Evolutionary conservation across 2,888 invertebrate species (phyloP), one percentile per base, ranked within the genome.

Genomic region (Sesia apiformis): DNA sequence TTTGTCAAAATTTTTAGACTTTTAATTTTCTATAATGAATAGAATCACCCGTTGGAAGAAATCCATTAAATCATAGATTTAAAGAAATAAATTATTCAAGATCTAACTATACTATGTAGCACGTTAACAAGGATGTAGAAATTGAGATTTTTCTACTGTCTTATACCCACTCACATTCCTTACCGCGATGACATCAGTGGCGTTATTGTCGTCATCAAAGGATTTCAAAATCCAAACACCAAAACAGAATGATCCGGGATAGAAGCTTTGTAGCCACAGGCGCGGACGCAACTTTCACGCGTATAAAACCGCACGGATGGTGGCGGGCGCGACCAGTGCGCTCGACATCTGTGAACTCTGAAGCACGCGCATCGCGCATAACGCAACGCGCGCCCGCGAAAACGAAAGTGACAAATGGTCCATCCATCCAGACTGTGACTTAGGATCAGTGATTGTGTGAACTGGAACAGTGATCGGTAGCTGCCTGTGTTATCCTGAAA

Each of bases 391-490:
- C 61, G 61, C 49, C 56, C 73, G 78, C 69, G 77, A 82, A 83
- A 84, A 74, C 85, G 87, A 88, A 86, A 87, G 88, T 87, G 87
- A 81, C 70, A 64, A 61, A 69, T 62, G 60, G 64, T 57, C 60
- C 57, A 59, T 42, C 57, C 63, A 23, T 55, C 63, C 66, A 74
- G 75, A 78, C 82, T 78, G 83, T 84, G 84, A 78, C 75, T 74
- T 57, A 56, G 5, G 59, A 60, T 60, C 65, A 67, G 84, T 86
- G 85, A 74, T 80, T 78, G 77, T 81, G 82, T 81, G 80, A 79
- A 79, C 81, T 79, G 78, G 79, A 85, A 86, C 87, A 84, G 88
- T 87, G 87, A 81, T 76, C 73, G 84, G 80, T 84, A 82, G 83
- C 84, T 71, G 67, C 71, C 79, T 74, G 77, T 81, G 86, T 84